These are phyloP conservation scores for Leptoteleia sp. DNA, from an alignment of 1,140 invertebrate species.

Conservation along the genomic window DNA sequence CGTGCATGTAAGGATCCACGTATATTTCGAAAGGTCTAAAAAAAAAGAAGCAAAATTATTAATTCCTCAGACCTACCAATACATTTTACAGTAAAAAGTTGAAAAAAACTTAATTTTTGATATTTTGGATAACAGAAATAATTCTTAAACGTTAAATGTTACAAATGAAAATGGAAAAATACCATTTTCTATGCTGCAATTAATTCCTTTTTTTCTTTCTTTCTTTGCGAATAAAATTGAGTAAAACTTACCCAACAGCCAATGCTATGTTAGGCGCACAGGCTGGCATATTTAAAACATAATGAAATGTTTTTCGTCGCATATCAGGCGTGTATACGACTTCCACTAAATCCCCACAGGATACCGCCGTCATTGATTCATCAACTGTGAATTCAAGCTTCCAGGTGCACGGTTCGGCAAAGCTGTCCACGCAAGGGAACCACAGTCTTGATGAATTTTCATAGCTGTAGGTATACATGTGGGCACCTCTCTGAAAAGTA, in stretches of 20 bases:
- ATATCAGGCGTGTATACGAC: slow-evolving; percentile 96
- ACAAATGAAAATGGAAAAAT: no score
- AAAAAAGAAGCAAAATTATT: no score
- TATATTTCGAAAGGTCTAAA: slow-evolving; percentile 96
- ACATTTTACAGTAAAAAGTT: no score
- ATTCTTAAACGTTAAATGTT: no score
- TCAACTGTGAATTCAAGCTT: slow-evolving; percentile 98
- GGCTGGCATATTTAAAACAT: slow-evolving; percentile 93
- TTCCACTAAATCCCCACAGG: slow-evolving; percentile 96
- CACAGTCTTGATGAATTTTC: slow-evolving; percentile 96
- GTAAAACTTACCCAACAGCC: slow-evolving; percentile 91
- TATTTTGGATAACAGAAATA: no score
- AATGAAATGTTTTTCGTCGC: slow-evolving; percentile 96
- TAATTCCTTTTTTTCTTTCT: no score
- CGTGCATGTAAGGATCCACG: slow-evolving; percentile 98
- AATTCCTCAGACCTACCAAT: no score
- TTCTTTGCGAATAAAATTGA: no score
- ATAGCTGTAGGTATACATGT: slow-evolving; percentile 96
- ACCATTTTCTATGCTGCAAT: no score
- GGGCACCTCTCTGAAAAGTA: slow-evolving; percentile 88
- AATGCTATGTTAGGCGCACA: slow-evolving; percentile 97
- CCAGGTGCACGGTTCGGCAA: slow-evolving; percentile 98
- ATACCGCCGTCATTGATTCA: slow-evolving; percentile 95
- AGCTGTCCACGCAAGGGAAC: slow-evolving; percentile 99
- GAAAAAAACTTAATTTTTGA: no score